Evolutionary conservation across 92 coral and sea anemone genomes (phyloP), one percentile per base, ranked within the genome.

Genomic region (Epizoanthus rinbou): DNA sequence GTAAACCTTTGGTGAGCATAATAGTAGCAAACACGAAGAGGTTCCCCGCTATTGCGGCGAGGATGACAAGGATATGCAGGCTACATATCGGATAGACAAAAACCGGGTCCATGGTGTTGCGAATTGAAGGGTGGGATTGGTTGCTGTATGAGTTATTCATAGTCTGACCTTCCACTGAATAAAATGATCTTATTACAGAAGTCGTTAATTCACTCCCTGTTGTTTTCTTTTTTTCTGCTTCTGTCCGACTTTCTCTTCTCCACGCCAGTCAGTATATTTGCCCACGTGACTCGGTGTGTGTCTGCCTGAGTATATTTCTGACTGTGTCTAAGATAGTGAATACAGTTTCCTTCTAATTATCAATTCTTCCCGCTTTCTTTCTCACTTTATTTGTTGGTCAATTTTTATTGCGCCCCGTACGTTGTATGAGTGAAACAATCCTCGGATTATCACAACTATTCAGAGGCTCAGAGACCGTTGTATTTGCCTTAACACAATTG

Each of bases 1-100:
- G 91, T 5, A 96, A 88, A n/a, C 81, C 71, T 21, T 74, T 80
- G 84, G 91, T 91, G 18, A 87, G 57, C 24, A 82, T 59, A 65
- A 96, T 91, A 0, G 92, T 95, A 17, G 76, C 22, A 68, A 94
- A 91, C 57, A 96, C 99, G 57, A 96, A 80, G 33, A 69, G 15
- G 82, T 96, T 96, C 53, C 99, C 99, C 50, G 94, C 45, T 14
- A 84, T 74, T 14, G 96, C 94, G 41, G 83, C 86, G 4, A 90
- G n/a, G 31, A 91, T 88, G 43, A 96, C 86, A 0, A 76, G 21
- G 5, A 90, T 74, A 1, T 87, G 80, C 43, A 87, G 33, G 53
- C 82, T 57, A 19, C 82, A 78, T 60, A 78, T 39, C 16, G 71
- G 82, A 21, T 78, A 78, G 5, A 78, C 57, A 23, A 78, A 78